Percentiles rank a stretch among this genome's conserved stretches.
phyloP scores from a whole-genome alignment of 2,888 invertebrate species.

The Leptopilina syphax region DNA sequence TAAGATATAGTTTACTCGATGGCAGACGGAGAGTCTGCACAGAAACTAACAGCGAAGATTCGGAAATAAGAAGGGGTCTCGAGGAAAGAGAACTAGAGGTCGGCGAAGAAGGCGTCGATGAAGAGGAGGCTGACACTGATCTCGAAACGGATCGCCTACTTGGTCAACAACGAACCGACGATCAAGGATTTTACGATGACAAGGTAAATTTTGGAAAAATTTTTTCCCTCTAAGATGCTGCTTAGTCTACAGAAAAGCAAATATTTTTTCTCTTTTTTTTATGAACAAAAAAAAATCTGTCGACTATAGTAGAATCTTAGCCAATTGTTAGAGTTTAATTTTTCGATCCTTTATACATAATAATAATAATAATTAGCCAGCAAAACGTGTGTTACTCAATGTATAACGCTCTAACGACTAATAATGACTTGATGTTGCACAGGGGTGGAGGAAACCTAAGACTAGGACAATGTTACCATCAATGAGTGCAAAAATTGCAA shows the following conservation, averaged over 20 bases:
- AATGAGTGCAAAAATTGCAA: slow-evolving; percentile 78
- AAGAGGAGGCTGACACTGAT: slow-evolving; percentile 96
- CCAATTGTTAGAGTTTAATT: neutral
- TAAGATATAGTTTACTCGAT: slow-evolving; percentile 75
- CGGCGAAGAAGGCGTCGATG: slow-evolving; percentile 71
- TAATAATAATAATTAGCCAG: slow-evolving; percentile 11
- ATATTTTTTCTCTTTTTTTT: slow-evolving; percentile 30
- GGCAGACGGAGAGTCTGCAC: slow-evolving; percentile 74
- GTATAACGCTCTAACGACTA: slow-evolving; percentile 55
- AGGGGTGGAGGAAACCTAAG: slow-evolving; percentile 90
- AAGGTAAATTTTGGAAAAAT: slow-evolving; percentile 79
- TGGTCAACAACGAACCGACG: slow-evolving; percentile 96
- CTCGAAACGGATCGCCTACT: slow-evolving; percentile 97
- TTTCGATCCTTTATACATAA: neutral
- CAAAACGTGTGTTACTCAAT: slow-evolving; percentile 15
- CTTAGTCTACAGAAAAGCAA: neutral
- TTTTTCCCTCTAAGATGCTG: slow-evolving; percentile 25
- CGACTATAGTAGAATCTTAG: slow-evolving; percentile 41
- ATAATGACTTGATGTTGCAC: slow-evolving; percentile 71
- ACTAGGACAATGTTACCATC: slow-evolving; percentile 86
- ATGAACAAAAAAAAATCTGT: slow-evolving; percentile 27
- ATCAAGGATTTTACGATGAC: slow-evolving; percentile 94
- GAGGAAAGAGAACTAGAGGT: slow-evolving; percentile 74
- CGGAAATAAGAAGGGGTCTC: slow-evolving; percentile 68
- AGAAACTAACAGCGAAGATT: slow-evolving; percentile 74